Conservation (phyloP, 2,113 vertebrate genomes). For the Lophochroa leadbeateri region DNA sequence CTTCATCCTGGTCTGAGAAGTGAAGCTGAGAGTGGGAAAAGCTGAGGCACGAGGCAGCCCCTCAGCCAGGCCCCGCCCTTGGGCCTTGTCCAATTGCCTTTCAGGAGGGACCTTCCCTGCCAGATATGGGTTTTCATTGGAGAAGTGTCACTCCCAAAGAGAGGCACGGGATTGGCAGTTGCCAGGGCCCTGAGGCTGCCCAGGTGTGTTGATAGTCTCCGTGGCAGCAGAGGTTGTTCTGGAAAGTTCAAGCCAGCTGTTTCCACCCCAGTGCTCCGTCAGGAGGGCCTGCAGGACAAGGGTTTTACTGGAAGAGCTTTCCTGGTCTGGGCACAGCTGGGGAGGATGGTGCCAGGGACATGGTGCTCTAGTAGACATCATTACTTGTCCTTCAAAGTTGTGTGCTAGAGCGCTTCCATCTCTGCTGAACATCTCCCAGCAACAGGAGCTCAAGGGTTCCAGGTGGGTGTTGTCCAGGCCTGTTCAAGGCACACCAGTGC, state of each 20-base stretch:
- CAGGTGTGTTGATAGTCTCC: accelerated
- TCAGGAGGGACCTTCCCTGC: accelerated
- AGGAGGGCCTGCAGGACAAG: neutral
- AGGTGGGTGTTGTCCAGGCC: no score
- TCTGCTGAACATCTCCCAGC: neutral
- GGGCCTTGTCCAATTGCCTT: accelerated
- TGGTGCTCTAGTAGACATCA: accelerated
- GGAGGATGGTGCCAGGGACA: accelerated
- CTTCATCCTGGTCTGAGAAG: neutral
- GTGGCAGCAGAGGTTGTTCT: neutral
- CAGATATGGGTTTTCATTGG: neutral
- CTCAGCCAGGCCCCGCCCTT: no score
- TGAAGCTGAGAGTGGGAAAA: no score
- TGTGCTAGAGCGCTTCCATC: accelerated
- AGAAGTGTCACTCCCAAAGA: neutral
- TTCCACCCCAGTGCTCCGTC: accelerated
- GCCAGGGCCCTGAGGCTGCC: accelerated
- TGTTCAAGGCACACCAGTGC: no score
- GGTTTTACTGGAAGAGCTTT: neutral
- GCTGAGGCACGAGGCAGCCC: accelerated
- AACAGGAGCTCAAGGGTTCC: neutral
- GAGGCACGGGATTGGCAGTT: neutral
- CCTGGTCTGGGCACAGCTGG: neutral
- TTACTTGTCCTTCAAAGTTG: neutral
- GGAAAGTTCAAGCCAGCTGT: neutral